Evolutionary conservation across 2,797 vertebrate genomes (phyloP), one percentile per base, ranked within the genome.

Genomic region (Scolopax bukidnonensis): DNA sequence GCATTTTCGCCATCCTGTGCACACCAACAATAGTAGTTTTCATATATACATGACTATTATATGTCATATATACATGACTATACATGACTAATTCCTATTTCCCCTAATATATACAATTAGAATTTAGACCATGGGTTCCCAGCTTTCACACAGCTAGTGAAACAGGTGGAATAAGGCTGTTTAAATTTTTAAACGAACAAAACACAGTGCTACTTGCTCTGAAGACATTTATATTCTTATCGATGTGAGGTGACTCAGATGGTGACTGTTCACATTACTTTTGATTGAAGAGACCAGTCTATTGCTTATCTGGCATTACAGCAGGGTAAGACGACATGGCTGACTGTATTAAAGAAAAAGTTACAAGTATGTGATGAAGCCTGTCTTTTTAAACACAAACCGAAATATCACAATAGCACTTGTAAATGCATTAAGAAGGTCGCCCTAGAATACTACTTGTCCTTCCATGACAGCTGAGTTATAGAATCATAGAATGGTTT

Each of bases 1-100:
- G 57, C 84, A 80, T 93, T 98, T 82, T 96, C 97, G 0, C 96
- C 97, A 53, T 98, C 98, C 96, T 98, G 76, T 13, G 28, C 50
- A 85, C 17, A 89, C 20, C 56, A 89, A 74, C n/a, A 81, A 30
- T 1, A 45, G 4, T 7, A 50, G 32, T 80, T 10, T 77, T 8
- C 32, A 51, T 23, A 36, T 82, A 36, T 36, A 36, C 36, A 36
- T 36, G 36, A 36, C 36, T 36, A 36, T 36, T 36, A 36, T 36
- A 36, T 36, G 36, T 36, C 36, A 36, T 36, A 36, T 36, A 36
- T 36, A 36, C 36, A 36, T 36, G 36, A 36, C 36, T 36, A 36
- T 36, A 36, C 36, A 36, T 36, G 36, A 36, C 53, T 60, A 25
- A 1, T 16, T 71, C 50, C 33, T 50, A 24, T 43, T 45, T 56